Evolutionary conservation across 2,113 vertebrate genomes (phyloP).

Genomic region (Chaetodon auriga): DNA sequence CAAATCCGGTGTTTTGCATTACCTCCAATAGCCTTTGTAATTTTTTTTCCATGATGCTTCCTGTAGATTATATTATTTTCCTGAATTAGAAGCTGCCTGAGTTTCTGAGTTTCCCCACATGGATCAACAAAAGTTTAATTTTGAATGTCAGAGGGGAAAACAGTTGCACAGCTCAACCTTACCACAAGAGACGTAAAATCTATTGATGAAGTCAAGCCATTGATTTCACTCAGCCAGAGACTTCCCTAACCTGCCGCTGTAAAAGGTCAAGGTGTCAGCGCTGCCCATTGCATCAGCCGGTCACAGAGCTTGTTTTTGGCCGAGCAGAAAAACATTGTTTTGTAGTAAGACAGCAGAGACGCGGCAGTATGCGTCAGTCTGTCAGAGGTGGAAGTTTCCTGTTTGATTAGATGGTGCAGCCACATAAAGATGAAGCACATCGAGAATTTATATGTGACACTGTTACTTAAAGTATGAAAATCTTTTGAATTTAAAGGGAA

Average conservation of each 20-base stretch:
- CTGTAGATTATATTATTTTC: background rate
- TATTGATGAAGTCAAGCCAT: constrained; percentile 64
- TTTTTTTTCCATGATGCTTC: background rate
- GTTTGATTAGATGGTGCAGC: background rate
- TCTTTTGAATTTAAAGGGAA: background rate
- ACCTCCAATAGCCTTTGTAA: background rate
- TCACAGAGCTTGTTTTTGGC: constrained; percentile 16
- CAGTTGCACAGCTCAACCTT: constrained; percentile 22
- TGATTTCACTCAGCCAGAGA: constrained; percentile 61
- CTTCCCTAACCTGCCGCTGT: constrained; percentile 50
- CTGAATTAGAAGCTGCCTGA: background rate
- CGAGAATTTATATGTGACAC: background rate
- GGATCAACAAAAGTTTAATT: constrained; percentile 36
- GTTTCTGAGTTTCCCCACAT: background rate
- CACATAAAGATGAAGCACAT: background rate
- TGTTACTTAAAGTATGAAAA: background rate
- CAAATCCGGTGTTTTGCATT: background rate
- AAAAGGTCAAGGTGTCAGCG: constrained; percentile 66
- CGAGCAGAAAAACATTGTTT: background rate
- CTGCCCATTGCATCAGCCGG: constrained; percentile 37
- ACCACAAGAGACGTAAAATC: constrained; percentile 63
- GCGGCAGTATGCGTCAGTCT: background rate
- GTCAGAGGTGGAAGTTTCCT: background rate
- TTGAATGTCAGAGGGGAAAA: constrained; percentile 5
- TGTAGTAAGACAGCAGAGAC: background rate